phyloP scores from a whole-genome alignment of 2,113 vertebrate species.

The Calyptommatus sinebrachiatus region DNA sequence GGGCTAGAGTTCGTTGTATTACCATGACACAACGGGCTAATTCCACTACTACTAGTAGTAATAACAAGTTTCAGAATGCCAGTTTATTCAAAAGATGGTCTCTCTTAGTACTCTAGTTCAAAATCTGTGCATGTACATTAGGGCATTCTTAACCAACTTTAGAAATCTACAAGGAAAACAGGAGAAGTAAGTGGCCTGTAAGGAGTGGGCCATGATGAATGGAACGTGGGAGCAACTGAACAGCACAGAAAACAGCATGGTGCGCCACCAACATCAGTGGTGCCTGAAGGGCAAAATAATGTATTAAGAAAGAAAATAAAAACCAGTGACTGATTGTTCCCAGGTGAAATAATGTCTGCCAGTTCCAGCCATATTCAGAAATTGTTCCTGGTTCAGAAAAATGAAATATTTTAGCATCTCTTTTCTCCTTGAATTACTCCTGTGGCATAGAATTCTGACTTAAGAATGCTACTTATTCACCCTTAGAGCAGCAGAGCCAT shows the following conservation, averaged over 20 bases:
- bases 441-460: neutral
- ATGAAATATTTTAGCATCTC: neutral
- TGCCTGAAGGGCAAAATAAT: neutral
- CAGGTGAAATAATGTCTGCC: conserved; percentile 3
- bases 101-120: neutral
- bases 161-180: neutral
- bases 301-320: neutral
- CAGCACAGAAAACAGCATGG: neutral
- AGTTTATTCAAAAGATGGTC: too few species aligned
- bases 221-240: neutral
- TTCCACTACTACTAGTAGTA: too few species aligned
- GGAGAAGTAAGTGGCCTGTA: neutral
- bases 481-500: conserved; percentile 10
- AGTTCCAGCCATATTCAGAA: neutral
- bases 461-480: neutral
- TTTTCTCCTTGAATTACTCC: neutral
- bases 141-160: neutral
- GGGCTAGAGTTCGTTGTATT: too few species aligned
- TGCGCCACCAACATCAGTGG: neutral
- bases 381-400: neutral
- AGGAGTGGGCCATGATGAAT: neutral
- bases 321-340: conserved; percentile 4
- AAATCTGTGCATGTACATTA: neutral
- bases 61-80: too few species aligned
- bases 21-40: too few species aligned